phyloP scores from a whole-genome alignment of 1,140 invertebrate species.

The Anadara kagoshimensis region DNA sequence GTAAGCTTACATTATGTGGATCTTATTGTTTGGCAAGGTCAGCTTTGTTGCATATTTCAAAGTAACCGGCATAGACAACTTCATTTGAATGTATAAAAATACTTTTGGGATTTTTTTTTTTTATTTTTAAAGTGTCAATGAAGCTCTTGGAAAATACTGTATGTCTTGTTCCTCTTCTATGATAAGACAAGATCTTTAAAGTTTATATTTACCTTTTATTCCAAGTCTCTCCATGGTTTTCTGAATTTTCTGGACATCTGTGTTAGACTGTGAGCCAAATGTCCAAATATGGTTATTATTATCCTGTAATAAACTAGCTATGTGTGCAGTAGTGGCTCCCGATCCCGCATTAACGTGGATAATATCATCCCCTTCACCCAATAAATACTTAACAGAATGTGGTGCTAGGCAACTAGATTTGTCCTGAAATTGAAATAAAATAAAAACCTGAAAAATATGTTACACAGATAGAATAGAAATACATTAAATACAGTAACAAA shows the following conservation, averaged over 20 bases:
- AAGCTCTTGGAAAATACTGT: too few species aligned
- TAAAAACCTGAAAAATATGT: background rate
- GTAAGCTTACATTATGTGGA: too few species aligned
- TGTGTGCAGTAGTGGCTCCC: slow-evolving; percentile 59
- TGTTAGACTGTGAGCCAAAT: slow-evolving; percentile 44
- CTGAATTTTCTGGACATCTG: slow-evolving; percentile 37
- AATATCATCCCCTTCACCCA: slow-evolving; percentile 60
- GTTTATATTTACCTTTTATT: slow-evolving; percentile 55
- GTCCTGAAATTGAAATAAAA: slow-evolving; percentile 53
- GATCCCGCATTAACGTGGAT: slow-evolving; percentile 63
- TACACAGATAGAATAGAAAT: background rate
- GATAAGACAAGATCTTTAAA: too few species aligned
- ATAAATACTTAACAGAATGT: slow-evolving; percentile 57
- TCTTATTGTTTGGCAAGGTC: too few species aligned
- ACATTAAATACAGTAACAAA: too few species aligned
- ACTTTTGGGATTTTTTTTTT: too few species aligned
- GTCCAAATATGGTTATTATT: slow-evolving; percentile 45
- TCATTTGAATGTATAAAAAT: too few species aligned
- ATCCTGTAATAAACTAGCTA: slow-evolving; percentile 59
- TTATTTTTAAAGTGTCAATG: too few species aligned
- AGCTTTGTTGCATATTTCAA: too few species aligned
- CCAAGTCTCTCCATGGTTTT: slow-evolving; percentile 58
- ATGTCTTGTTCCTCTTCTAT: too few species aligned
- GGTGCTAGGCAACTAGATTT: slow-evolving; percentile 67
- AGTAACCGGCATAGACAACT: too few species aligned